phyloP scores from a whole-genome alignment of 2,888 invertebrate genomes.

The Morpho deidamia region DNA sequence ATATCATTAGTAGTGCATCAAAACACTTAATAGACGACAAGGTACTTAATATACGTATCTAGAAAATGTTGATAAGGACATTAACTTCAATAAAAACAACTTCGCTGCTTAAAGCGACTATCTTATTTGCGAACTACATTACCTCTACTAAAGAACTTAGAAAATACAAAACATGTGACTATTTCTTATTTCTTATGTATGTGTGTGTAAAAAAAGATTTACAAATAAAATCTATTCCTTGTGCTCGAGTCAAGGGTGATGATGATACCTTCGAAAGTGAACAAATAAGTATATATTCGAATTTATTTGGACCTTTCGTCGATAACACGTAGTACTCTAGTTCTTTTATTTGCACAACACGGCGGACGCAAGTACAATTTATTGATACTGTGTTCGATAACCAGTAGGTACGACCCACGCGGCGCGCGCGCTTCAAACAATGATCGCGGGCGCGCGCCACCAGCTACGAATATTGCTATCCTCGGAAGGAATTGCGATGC shows the following conservation, averaged over 20 bases:
- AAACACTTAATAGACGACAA: too few species aligned
- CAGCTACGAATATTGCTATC: constrained; percentile 52
- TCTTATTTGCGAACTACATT: too few species aligned
- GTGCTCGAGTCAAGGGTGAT: constrained; percentile 36
- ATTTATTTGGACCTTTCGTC: constrained; percentile 69
- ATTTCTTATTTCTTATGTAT: too few species aligned
- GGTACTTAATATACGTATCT: too few species aligned
- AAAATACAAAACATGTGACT: too few species aligned
- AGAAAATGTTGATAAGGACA: too few species aligned
- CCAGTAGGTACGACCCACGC: constrained; percentile 72
- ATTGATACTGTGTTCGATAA: constrained; percentile 71
- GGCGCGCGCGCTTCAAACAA: constrained; percentile 35
- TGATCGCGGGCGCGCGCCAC: constrained; percentile 44
- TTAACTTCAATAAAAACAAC: too few species aligned
- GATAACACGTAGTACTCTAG: constrained; percentile 57
- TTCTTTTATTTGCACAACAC: constrained; percentile 69
- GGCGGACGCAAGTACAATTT: constrained; percentile 71
- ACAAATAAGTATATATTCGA: constrained; percentile 62
- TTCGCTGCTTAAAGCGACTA: too few species aligned
- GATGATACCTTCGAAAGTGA: constrained; percentile 60
- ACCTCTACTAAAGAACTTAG: too few species aligned
- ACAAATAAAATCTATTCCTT: constrained; percentile 23
- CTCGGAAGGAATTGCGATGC: constrained; percentile 59
- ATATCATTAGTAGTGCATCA: too few species aligned
- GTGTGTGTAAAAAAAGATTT: too few species aligned